Conservation (phyloP, 1,140 invertebrate genomes). For the Scaptodrosophila lebanonensis region DNA sequence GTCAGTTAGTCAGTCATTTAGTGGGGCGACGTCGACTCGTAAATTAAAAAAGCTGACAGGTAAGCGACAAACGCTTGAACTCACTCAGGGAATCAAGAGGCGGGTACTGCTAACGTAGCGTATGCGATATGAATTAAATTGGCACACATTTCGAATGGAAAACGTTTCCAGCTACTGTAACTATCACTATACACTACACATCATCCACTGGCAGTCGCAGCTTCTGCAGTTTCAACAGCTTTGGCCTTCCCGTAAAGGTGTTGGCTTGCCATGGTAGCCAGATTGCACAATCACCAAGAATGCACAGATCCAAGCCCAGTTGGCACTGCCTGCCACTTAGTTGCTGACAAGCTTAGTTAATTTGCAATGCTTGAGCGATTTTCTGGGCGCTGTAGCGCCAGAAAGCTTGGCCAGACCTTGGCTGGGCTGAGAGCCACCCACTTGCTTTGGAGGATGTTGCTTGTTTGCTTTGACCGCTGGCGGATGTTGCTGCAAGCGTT, state of each 20-base stretch:
- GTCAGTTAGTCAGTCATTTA: conserved; percentile 39
- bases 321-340: conserved; percentile 31
- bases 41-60: conserved; percentile 61
- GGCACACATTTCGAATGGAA: conserved; percentile 32
- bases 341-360: conserved; percentile 45
- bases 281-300: no score
- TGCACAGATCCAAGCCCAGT: not conserved
- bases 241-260: not conserved
- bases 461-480: conserved; percentile 18
- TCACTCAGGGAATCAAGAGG: not conserved
- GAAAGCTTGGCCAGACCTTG: conserved; percentile 23
- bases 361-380: conserved; percentile 67
- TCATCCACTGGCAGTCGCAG: conserved; percentile 23
- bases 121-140: conserved; percentile 54
- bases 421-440: conserved; percentile 14
- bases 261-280: no score
- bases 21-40: conserved; percentile 30
- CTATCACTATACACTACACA: conserved; percentile 31
- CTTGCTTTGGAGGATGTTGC: conserved; percentile 45
- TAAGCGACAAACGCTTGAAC: conserved; percentile 33
- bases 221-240: conserved; percentile 2
- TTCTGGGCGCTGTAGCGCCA: conserved; percentile 36
- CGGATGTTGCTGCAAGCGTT: conserved; percentile 13
- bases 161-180: conserved; percentile 41
- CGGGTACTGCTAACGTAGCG: conserved; percentile 29